phyloP scores from a whole-genome alignment of 2,888 invertebrate species.

The Vanessa cardui region DNA sequence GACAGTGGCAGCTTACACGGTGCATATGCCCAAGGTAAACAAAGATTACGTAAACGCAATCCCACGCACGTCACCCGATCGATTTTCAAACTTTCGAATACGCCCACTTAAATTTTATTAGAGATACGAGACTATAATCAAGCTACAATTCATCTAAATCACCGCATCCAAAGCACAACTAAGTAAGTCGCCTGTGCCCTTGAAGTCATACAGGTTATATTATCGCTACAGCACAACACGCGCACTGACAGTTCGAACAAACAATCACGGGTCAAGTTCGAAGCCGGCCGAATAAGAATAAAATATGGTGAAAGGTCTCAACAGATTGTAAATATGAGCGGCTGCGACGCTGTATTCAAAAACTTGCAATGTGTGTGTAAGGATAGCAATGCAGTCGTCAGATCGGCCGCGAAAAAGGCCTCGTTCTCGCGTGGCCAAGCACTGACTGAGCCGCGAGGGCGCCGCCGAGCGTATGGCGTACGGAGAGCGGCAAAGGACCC shows the following conservation, averaged over 20 bases:
- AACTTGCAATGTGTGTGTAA: slow-evolving; percentile 59
- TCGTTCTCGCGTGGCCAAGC: slow-evolving; percentile 61
- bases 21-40: slow-evolving; percentile 82
- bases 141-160: slow-evolving; percentile 58
- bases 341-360: slow-evolving; percentile 51
- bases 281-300: slow-evolving; percentile 60
- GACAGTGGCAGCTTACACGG: slow-evolving; percentile 60
- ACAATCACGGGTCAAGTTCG: slow-evolving; percentile 78
- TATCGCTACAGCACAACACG: slow-evolving; percentile 82
- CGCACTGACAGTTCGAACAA: slow-evolving; percentile 78
- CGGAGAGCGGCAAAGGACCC: slow-evolving; percentile 58
- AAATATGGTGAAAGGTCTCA: slow-evolving; percentile 49
- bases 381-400: slow-evolving; percentile 60
- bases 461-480: slow-evolving; percentile 54
- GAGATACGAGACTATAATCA: slow-evolving; percentile 61
- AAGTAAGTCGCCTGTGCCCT: slow-evolving; percentile 68
- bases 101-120: slow-evolving; percentile 76
- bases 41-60: slow-evolving; percentile 82
- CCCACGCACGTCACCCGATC: slow-evolving; percentile 82
- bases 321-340: slow-evolving; percentile 52
- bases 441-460: slow-evolving; percentile 73
- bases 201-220: slow-evolving; percentile 81
- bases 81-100: slow-evolving; percentile 82
- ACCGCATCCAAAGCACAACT: slow-evolving; percentile 68
- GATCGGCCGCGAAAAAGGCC: slow-evolving; percentile 53